Base-by-base conservation (phyloP, 1,140 invertebrate genomes). In the Heliconius himera region DNA sequence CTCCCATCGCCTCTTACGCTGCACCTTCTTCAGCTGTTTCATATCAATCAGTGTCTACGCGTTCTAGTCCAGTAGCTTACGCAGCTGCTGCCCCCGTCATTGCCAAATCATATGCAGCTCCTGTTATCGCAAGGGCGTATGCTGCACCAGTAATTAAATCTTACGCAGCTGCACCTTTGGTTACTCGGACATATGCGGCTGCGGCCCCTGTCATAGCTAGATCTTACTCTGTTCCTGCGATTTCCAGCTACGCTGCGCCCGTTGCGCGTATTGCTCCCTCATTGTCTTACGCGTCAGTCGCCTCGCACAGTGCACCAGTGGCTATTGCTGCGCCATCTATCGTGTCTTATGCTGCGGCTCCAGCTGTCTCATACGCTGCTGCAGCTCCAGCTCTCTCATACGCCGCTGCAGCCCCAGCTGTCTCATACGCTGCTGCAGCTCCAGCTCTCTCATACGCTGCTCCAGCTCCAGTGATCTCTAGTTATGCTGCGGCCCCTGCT, bases 301-400 rank as follows among this genome's bases (percentile, higher is more conserved):
- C 70, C 18, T 49, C 85, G 16, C 87, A 87, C 74, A 83, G 86
- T 49, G 84, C 85, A 36, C 85, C 89, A 38, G 82, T 87, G 9
- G 74, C 83, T 2, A 85, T 85, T 49, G 80, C 85, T 29, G 82
- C 84, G 3, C 86, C 89, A 73, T 83, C 81, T 51, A 60, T 81
- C 13, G 81, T 85, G 20, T 82, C 86, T 20, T 88, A 88, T 76
- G 80, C 85, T 26, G 86, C 87, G 16, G 82, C 79, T 66, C 80
- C 81, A 29, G 83, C 78, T 13, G 13, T 83, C 22, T 78, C 33
- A 16, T 82, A 85, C 16, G 87, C 87, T 76, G 80, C 84, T 26
- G 85, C 86, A 18, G 82, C 79, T 46, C 80, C 81, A 26, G 81
- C 76, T 11, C 8, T 83, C 26, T 77, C 22, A 18, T 70, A 70